These are phyloP conservation scores for Yponomeuta evonymella DNA, from an alignment of 2,888 invertebrate species.

Conservation along the genomic window DNA sequence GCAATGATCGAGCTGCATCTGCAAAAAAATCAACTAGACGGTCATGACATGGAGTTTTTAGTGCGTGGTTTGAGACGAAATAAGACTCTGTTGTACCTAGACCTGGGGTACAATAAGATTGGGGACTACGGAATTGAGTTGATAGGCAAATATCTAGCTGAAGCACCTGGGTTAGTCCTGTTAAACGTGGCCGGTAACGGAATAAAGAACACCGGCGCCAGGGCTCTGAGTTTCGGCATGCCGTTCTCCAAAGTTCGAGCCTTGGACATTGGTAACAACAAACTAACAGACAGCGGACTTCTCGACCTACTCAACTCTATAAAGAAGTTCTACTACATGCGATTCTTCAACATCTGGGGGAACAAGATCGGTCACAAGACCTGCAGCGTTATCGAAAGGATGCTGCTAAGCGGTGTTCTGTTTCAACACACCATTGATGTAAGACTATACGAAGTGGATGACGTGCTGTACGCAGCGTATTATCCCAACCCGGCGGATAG, in stretches of 20 bases:
- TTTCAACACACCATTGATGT: constrained; percentile 60
- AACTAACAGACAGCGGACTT: constrained; percentile 70
- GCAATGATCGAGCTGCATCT: constrained; percentile 73
- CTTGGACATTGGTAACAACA: constrained; percentile 75
- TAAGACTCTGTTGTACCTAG: constrained; percentile 70
- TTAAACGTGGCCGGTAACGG: constrained; percentile 75
- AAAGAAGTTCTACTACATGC: constrained; percentile 65
- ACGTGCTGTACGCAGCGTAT: constrained; percentile 48
- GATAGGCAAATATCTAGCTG: constrained; percentile 69
- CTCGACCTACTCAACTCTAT: constrained; percentile 71
- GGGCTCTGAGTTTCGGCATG: constrained; percentile 70
- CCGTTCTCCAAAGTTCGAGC: constrained; percentile 76
- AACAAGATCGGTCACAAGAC: constrained; percentile 57
- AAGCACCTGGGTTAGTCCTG: constrained; percentile 62
- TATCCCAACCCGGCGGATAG: constrained; percentile 60
- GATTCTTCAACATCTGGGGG: constrained; percentile 63
- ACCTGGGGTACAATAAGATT: constrained; percentile 77
- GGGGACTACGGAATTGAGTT: constrained; percentile 76
- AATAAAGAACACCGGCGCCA: constrained; percentile 74
- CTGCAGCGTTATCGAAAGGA: constrained; percentile 52
- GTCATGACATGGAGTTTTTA: constrained; percentile 77
- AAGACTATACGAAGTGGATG: constrained; percentile 51
- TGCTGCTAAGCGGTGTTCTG: constrained; percentile 49
- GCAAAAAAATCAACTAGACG: constrained; percentile 76
- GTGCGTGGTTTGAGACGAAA: constrained; percentile 69